Conservation (phyloP, 2,113 vertebrate species). For the Peromyscus maniculatus region DNA sequence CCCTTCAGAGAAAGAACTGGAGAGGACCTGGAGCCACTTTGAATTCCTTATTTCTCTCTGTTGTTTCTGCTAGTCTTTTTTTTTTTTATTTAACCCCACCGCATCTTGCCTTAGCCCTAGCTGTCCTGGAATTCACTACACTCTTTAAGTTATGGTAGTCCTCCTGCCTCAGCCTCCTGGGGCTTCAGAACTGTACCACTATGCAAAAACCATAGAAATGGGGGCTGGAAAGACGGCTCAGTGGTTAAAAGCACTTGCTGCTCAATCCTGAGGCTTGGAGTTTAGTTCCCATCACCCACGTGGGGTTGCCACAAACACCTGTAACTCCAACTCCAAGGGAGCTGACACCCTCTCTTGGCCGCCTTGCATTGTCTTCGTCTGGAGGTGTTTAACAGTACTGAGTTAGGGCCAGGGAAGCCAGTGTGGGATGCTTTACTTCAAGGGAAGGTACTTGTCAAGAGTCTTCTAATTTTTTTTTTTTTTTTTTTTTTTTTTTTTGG, state of each 20-base stretch:
- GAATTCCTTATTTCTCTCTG: background rate
- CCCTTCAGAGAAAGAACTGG: background rate
- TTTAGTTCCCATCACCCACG: background rate
- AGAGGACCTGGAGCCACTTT: background rate
- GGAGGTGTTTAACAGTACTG: background rate
- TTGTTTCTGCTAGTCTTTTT: background rate
- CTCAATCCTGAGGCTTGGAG: background rate
- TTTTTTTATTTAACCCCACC: background rate
- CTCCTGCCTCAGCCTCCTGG: background rate
- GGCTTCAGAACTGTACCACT: background rate
- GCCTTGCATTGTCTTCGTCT: background rate
- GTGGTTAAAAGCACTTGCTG: background rate
- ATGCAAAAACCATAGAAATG: background rate
- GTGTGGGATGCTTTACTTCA: background rate
- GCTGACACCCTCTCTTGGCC: background rate
- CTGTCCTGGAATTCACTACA: background rate
- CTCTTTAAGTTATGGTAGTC: background rate
- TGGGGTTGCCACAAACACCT: background rate
- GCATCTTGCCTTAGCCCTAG: background rate
- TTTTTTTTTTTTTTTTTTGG: too few relatives aligned
- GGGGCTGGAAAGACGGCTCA: background rate
- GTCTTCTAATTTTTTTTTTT: background rate
- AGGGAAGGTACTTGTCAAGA: background rate
- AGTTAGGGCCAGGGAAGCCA: background rate
- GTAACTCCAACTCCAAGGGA: background rate